Evolutionary conservation across 2,113 vertebrate species (phyloP).

Genomic region (Colistium nudipinnis): DNA sequence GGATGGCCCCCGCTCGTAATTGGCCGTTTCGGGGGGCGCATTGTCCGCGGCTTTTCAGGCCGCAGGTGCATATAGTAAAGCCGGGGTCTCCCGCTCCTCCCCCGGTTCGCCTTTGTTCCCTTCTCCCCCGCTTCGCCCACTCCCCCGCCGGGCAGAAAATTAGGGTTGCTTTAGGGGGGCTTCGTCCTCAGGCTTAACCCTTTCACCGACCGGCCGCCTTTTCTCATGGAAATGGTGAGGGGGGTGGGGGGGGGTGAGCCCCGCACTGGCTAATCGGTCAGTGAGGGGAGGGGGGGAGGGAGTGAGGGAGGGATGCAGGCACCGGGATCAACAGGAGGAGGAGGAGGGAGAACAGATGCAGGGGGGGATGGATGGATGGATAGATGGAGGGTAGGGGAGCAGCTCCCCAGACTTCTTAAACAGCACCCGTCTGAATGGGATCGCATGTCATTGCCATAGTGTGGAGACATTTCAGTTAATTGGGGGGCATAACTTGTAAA

Average conservation of each 20-base stretch:
- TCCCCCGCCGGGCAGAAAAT: conserved; percentile 80
- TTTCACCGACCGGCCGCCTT: conserved; percentile 80
- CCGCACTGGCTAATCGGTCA: conserved; percentile 83
- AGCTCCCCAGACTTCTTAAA: conserved; percentile 2
- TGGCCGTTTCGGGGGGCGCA: conserved; percentile 84
- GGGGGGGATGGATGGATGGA: not conserved
- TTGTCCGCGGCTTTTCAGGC: conserved; percentile 84
- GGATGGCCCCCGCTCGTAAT: conserved; percentile 79
- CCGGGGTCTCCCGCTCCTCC: conserved; percentile 78
- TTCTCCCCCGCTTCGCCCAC: conserved; percentile 74
- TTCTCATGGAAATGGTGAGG: conserved; percentile 85
- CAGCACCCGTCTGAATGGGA: conserved; percentile 2
- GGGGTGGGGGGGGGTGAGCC: conserved; percentile 71
- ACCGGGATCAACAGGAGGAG: conserved; percentile 32
- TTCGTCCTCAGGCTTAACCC: conserved; percentile 82
- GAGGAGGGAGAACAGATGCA: conserved; percentile 23
- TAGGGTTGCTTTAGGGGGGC: conserved; percentile 70
- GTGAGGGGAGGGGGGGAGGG: conserved; percentile 71
- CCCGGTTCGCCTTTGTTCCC: conserved; percentile 81
- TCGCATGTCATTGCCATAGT: not conserved
- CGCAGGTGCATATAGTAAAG: conserved; percentile 87
- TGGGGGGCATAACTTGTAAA: too few species aligned
- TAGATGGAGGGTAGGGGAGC: not conserved
- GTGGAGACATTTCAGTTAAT: not conserved
- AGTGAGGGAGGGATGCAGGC: conserved; percentile 44